Percentiles rank a stretch among this genome's conserved stretches.
Conservation (phyloP, 2,797 vertebrate species). For the Spinus pinus region DNA sequence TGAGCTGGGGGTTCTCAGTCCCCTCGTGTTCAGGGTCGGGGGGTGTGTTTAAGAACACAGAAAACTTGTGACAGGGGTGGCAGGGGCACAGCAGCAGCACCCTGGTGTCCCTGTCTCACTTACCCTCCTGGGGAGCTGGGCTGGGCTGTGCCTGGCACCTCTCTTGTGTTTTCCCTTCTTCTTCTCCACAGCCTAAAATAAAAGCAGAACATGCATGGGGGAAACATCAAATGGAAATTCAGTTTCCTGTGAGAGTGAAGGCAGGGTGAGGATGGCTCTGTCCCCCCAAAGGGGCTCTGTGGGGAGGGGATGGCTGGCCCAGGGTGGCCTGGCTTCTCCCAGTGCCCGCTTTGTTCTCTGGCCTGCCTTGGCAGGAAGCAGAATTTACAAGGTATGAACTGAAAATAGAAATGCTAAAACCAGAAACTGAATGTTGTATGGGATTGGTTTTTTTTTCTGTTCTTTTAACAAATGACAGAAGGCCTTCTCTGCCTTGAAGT, state of each 20-base stretch:
- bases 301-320: background rate
- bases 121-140: background rate
- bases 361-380: background rate
- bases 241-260: accelerated
- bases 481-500: background rate
- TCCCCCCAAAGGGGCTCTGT: accelerated
- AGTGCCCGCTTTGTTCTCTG: accelerated
- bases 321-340: background rate
- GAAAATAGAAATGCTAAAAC: background rate
- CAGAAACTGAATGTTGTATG: accelerated
- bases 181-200: background rate
- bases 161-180: background rate
- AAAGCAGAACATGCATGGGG: background rate
- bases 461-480: background rate
- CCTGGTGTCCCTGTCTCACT: background rate
- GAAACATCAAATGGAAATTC: background rate
- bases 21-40: accelerated
- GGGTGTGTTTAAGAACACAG: accelerated
- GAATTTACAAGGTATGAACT: background rate
- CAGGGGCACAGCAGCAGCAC: background rate
- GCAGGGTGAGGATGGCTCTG: accelerated
- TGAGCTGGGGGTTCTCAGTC: background rate
- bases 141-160: background rate
- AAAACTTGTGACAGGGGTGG: accelerated
- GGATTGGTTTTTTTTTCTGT: background rate